A percentile compares a stretch with the other conserved stretches of the same genome.
phyloP scores from a whole-genome alignment of 2,797 vertebrate genomes.

The Alca torda region DNA sequence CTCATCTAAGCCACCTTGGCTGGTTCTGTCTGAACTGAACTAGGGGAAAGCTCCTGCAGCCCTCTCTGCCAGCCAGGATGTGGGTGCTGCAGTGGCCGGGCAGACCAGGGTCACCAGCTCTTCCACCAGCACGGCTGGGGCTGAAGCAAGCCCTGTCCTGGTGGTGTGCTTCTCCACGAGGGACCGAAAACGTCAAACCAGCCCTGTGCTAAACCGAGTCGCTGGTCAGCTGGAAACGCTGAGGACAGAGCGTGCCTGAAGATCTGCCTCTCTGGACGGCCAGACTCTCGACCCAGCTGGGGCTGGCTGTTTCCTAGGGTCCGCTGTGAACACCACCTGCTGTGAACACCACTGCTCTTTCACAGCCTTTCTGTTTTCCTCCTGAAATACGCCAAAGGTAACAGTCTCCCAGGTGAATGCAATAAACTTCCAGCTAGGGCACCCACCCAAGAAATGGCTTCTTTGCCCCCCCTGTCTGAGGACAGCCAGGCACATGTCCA shows the following conservation, averaged over 20 bases:
- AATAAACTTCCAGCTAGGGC: neutral
- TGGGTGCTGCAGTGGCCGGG: no score
- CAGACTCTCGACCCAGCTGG: neutral
- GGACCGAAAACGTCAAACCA: neutral
- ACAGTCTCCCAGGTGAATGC: neutral
- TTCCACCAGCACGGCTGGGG: neutral
- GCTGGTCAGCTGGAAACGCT: neutral
- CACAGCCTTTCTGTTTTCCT: neutral
- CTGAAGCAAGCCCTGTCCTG: neutral
- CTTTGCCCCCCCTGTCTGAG: neutral
- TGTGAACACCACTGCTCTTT: neutral
- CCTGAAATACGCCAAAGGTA: neutral
- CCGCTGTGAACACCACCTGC: neutral
- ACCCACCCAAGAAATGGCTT: neutral
- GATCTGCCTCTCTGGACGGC: neutral
- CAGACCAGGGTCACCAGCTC: neutral
- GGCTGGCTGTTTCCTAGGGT: neutral
- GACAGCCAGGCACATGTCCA: neutral
- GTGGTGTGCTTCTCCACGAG: neutral
- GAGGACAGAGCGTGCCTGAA: neutral
- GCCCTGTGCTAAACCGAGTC: neutral
- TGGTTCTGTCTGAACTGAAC: neutral
- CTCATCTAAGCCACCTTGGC: neutral
- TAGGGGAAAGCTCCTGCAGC: neutral
- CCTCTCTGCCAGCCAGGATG: neutral